phyloP scores from a whole-genome alignment of 2,113 vertebrate genomes.

The Poeciliopsis turrubarensis region DNA sequence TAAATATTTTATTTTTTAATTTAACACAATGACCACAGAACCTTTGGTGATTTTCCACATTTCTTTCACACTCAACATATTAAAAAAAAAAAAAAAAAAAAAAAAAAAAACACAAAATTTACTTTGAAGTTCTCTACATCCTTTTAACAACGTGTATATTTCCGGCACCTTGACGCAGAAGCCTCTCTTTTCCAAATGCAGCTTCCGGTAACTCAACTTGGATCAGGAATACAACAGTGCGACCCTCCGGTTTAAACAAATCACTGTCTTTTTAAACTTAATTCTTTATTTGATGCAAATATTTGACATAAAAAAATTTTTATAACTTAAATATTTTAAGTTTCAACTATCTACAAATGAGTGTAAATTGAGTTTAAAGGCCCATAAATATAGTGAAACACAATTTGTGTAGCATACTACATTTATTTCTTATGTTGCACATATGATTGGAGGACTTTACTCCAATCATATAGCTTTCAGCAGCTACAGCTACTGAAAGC shows the following conservation, averaged over 20 bases:
- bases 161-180: neutral
- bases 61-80: neutral
- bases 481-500: too few relatives aligned
- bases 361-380: neutral
- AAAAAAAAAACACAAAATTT: neutral
- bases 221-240: conserved; percentile 67
- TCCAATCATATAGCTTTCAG: too few relatives aligned
- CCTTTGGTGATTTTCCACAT: neutral
- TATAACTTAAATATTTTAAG: neutral
- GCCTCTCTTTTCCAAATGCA: conserved; percentile 14
- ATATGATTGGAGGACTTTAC: too few relatives aligned
- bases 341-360: neutral
- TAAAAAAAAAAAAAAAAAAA: too few relatives aligned
- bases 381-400: too few relatives aligned
- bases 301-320: neutral
- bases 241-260: conserved; percentile 62
- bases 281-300: neutral
- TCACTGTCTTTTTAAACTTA: neutral
- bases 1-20: too few relatives aligned
- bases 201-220: conserved; percentile 64
- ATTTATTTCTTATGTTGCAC: too few relatives aligned
- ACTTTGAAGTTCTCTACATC: conserved; percentile 31
- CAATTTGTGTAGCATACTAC: too few relatives aligned
- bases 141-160: neutral
- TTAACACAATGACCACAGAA: too few relatives aligned